These are phyloP conservation scores for Clupea harengus DNA, from an alignment of 2,113 vertebrate species.

Conservation along the genomic window DNA sequence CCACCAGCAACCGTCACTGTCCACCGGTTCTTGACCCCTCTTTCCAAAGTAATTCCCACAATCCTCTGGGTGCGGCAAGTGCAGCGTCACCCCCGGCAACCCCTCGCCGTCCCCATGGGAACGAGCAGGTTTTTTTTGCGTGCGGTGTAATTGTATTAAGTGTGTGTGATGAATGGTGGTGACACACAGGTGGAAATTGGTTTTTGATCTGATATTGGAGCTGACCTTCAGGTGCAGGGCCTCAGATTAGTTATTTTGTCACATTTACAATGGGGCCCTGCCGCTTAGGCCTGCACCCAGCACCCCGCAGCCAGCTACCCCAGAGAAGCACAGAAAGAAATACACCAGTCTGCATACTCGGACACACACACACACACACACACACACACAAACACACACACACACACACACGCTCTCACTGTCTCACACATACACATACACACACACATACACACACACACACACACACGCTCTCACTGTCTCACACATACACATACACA, in stretches of 20 bases:
- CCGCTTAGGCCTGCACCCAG: not conserved
- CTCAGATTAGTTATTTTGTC: constrained; percentile 73
- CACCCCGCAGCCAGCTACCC: not conserved
- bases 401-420: not conserved
- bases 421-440: not conserved
- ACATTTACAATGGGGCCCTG: constrained; percentile 44
- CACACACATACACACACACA: not conserved
- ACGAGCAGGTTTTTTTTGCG: constrained; percentile 12
- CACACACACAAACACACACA: not conserved
- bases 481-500: not conserved
- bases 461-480: not conserved
- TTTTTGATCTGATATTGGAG: constrained; percentile 81
- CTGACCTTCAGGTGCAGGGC: constrained; percentile 80
- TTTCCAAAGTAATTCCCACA: constrained; percentile 29
- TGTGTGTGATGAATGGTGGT: constrained; percentile 79
- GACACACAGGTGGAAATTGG: constrained; percentile 81
- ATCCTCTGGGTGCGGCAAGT: not conserved
- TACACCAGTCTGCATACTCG: not conserved
- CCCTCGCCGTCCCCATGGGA: constrained; percentile 3
- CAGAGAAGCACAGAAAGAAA: not conserved
- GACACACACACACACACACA: too few relatives aligned
- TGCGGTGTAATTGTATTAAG: constrained; percentile 77
- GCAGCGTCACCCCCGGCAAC: constrained; percentile 20
- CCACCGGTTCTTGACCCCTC: constrained; percentile 48
- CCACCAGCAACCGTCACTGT: constrained; percentile 28